phyloP scores from a whole-genome alignment of 1,140 invertebrate species.

The Proales similis region DNA sequence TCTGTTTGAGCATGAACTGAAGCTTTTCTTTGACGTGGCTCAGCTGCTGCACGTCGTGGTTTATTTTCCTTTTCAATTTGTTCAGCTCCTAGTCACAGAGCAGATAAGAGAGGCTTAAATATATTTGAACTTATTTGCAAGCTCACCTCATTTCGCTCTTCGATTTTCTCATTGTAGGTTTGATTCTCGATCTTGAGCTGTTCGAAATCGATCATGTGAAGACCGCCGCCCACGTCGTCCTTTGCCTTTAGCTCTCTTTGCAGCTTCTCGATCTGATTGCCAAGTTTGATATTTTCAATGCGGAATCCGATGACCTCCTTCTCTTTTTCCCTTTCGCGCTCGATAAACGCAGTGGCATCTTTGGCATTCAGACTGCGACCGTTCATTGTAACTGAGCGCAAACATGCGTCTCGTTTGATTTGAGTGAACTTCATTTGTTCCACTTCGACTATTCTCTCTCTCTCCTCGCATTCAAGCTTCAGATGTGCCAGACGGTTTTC shows the following conservation, averaged over 20 bases:
- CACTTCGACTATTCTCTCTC: constrained; percentile 43
- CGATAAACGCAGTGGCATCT: constrained; percentile 1
- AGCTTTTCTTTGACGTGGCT: constrained; percentile 54
- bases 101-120: constrained; percentile 22
- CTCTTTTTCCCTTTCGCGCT: constrained; percentile 42
- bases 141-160: constrained; percentile 53
- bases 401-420: constrained; percentile 7
- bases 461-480: constrained; percentile 48
- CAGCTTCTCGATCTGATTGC: constrained; percentile 52
- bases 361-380: background rate
- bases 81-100: constrained; percentile 48
- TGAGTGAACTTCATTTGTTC: constrained; percentile 1
- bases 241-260: constrained; percentile 51
- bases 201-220: constrained; percentile 55
- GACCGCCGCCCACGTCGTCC: constrained; percentile 52
- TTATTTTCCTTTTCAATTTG: constrained; percentile 53
- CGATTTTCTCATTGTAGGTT: constrained; percentile 55
- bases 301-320: constrained; percentile 48
- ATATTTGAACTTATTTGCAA: background rate
- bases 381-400: background rate
- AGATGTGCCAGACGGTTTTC: constrained; percentile 15
- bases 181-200: constrained; percentile 56
- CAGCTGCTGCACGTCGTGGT: constrained; percentile 52
- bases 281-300: constrained; percentile 52
- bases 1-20: constrained; percentile 51